Conservation (phyloP, 2,113 vertebrate species). For the Marmota flaviventris region DNA sequence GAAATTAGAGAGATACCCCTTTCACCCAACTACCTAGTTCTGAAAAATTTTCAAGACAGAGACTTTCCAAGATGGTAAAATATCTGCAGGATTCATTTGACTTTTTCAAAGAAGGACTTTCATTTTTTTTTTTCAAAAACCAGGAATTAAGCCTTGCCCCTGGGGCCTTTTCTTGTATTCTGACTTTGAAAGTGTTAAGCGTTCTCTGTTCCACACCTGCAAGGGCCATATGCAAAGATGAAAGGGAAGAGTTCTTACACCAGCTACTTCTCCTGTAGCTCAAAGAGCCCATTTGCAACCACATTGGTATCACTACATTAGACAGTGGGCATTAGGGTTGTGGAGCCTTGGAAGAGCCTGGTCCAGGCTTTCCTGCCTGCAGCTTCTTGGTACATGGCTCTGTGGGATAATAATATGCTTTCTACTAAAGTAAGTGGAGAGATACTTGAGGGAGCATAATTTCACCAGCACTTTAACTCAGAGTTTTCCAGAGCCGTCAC, state of each 20-base stretch:
- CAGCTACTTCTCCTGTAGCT: neutral
- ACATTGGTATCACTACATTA: neutral
- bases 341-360: neutral
- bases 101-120: neutral
- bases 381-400: neutral
- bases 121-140: neutral
- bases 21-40: neutral
- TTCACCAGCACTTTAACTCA: neutral
- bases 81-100: neutral
- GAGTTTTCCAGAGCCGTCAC: neutral
- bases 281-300: neutral
- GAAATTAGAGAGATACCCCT: neutral
- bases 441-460: neutral
- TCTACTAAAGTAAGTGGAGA: neutral
- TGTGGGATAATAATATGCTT: neutral
- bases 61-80: neutral
- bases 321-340: fast-evolving
- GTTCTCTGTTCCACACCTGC: neutral
- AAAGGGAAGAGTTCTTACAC: neutral
- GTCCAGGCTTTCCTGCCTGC: neutral
- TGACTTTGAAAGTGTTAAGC: neutral
- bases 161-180: neutral
- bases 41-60: neutral
- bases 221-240: neutral
- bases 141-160: neutral